A percentile compares a stretch with the other conserved stretches of the same genome.
Conservation (phyloP, 2,888 invertebrate genomes). For the Idaea aversata region DNA sequence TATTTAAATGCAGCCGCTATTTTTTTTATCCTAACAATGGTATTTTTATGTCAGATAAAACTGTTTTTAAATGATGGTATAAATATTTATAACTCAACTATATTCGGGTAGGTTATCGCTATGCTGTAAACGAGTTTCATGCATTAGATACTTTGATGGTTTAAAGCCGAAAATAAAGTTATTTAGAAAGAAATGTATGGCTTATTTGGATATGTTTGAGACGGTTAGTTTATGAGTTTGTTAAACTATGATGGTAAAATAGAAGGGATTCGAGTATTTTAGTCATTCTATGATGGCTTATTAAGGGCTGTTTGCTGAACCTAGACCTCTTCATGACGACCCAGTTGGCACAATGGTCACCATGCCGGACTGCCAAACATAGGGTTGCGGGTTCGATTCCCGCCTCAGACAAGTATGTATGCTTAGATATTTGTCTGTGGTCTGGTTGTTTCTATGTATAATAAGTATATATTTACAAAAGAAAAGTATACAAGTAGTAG, state of each 20-base stretch:
- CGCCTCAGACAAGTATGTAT: too few relatives aligned
- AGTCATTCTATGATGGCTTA: too few relatives aligned
- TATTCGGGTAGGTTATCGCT: not conserved
- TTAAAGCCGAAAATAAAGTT: not conserved
- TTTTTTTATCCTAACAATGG: slow-evolving; percentile 65
- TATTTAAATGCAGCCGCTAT: slow-evolving; percentile 61
- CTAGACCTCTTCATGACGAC: too few relatives aligned
- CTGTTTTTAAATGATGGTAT: slow-evolving; percentile 60
- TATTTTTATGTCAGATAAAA: slow-evolving; percentile 72
- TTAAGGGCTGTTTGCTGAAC: too few relatives aligned
- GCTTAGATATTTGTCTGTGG: too few relatives aligned
- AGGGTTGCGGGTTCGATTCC: too few relatives aligned
- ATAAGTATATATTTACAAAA: too few relatives aligned
- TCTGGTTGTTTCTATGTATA: too few relatives aligned
- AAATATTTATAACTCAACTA: slow-evolving; percentile 52
- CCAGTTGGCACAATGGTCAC: too few relatives aligned
- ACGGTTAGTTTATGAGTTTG: not conserved
- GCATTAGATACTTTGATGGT: not conserved
- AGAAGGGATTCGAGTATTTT: too few relatives aligned
- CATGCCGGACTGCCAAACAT: too few relatives aligned
- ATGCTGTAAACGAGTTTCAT: not conserved
- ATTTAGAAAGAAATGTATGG: not conserved
- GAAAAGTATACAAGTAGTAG: too few relatives aligned
- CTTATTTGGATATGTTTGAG: not conserved
- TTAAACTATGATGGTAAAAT: not conserved